Evolutionary conservation across 2,113 vertebrate species (phyloP), one percentile per base, ranked within the genome.

Genomic region (human (Homo sapiens)): DNA sequence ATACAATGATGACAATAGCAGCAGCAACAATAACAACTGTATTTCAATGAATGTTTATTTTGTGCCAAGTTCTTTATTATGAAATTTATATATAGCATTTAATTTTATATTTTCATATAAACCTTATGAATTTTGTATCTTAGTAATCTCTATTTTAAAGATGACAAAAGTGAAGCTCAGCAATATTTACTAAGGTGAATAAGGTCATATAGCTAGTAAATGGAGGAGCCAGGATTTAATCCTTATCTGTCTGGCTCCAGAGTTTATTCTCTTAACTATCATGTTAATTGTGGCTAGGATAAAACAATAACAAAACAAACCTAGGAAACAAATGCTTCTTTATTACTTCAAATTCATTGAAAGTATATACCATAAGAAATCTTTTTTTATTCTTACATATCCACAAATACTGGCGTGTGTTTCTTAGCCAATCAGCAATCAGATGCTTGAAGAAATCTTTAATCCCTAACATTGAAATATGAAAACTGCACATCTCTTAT

Each of bases 211-310:
- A 96, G 68, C 40, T 85, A 59, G 70, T 45, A 79, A 93, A 27
- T 30, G 10, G 43, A 84, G 11, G 48, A 97, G 61, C 40, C 86
- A 88, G 55, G 6, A 88, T 70, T 88, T 80, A 84, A 87, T 95
- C 64, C 43, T 95, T 94, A 92, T 92, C 94, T 88, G 30, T 90
- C 84, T 88, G 83, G 38, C 57, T 95, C 82, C 66, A 57, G 91
- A 87, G 50, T 79, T 73, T 94, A 16, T 84, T 86, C 68, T 95
- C 40, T 96, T 96, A 96, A 93, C 89, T 80, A 89, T 72, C 45
- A 38, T 83, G 45, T 87, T 96, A 97, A 90, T 95, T 96, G 79
- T 97, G 98, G 94, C 96, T 96, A 95, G 87, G 92, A 96, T 95
- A 89, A 96, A 95, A 72, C 3, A 72, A 35, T 94, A 96, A 92